These are phyloP conservation scores for Fundulus diaphanus DNA, from an alignment of 2,797 vertebrate species.

Conservation along the genomic window DNA sequence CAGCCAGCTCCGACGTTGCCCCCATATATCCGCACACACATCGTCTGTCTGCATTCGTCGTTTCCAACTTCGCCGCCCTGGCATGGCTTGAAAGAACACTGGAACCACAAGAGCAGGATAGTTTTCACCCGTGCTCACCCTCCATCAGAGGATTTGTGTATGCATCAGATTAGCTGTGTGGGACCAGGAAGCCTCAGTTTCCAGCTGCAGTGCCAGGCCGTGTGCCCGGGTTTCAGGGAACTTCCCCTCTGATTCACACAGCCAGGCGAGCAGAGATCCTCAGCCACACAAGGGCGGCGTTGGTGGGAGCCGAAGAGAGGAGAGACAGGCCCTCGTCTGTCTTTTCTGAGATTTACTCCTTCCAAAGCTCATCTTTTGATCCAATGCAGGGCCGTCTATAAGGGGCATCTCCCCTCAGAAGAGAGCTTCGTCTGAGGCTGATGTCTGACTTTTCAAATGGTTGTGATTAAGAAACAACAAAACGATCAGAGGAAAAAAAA, in stretches of 20 bases:
- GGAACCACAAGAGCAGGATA: conserved; percentile 64
- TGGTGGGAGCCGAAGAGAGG: conserved; percentile 54
- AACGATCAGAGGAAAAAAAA: conserved; percentile 5
- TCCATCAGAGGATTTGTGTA: conserved; percentile 54
- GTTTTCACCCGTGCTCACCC: conserved; percentile 66
- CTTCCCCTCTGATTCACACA: conserved; percentile 48
- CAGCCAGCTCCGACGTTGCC: conserved; percentile 45
- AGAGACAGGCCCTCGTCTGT: conserved; percentile 63
- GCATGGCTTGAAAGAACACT: conserved; percentile 66
- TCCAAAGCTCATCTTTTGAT: conserved; percentile 65
- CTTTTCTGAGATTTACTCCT: conserved; percentile 63
- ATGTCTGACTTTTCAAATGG: conserved; percentile 43
- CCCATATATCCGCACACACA: conserved; percentile 29
- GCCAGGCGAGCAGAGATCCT: conserved; percentile 43
- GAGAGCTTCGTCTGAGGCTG: conserved; percentile 30
- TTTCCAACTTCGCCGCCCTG: conserved; percentile 54
- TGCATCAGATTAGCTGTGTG: conserved; percentile 65
- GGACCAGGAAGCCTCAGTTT: conserved; percentile 63
- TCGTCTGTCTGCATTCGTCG: conserved; percentile 34
- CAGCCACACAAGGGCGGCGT: conserved; percentile 51
- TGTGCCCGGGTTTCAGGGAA: conserved; percentile 53
- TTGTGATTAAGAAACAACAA: conserved; percentile 29
- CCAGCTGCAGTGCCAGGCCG: conserved; percentile 63
- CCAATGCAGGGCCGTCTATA: conserved; percentile 28
- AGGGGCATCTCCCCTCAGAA: conserved; percentile 41